phyloP scores from a whole-genome alignment of 2,888 invertebrate species.

The Phaonia tiefii region DNA sequence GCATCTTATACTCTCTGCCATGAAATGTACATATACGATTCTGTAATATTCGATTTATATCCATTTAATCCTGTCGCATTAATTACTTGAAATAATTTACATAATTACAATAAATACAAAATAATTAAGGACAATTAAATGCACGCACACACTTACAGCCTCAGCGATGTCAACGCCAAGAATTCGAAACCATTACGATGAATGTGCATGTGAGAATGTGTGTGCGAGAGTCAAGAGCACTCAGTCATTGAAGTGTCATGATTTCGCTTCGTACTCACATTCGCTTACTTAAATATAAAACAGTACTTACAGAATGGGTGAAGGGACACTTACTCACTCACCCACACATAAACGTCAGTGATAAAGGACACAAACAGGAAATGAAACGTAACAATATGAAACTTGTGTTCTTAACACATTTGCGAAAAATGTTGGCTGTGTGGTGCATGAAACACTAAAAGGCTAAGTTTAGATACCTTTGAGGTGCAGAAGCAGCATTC shows the following conservation, averaged over 20 bases:
- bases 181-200: neutral
- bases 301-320: neutral
- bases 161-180: neutral
- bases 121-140: slow-evolving; percentile 5
- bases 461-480: slow-evolving; percentile 84
- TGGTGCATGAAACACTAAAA: neutral
- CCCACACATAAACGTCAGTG: slow-evolving; percentile 9
- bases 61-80: neutral
- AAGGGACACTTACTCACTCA: neutral
- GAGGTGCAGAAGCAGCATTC: slow-evolving; percentile 98
- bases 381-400: neutral
- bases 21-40: slow-evolving; percentile 77
- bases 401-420: neutral
- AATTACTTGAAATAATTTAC: slow-evolving; percentile 19
- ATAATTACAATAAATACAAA: slow-evolving; percentile 4
- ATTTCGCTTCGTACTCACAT: neutral
- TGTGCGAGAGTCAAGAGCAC: slow-evolving; percentile 11
- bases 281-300: neutral
- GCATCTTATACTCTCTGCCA: slow-evolving; percentile 76
- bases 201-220: neutral
- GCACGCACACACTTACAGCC: neutral
- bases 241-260: neutral
- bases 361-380: neutral
- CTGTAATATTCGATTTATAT: slow-evolving; percentile 72
- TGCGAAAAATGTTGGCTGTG: neutral